Conservation (phyloP, 2,113 vertebrate species). For the Arothron firmamentum region DNA sequence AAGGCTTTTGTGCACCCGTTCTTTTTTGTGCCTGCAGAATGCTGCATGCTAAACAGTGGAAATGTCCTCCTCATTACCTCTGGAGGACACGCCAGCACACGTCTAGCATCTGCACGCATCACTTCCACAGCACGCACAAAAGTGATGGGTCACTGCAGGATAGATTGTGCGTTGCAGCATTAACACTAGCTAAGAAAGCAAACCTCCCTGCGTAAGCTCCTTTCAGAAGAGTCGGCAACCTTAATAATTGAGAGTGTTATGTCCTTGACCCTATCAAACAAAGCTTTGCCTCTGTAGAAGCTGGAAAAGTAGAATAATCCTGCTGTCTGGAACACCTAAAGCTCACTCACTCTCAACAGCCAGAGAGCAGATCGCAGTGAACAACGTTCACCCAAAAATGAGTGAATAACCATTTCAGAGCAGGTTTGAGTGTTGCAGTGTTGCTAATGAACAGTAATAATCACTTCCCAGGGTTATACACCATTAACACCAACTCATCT, state of each 20-base stretch:
- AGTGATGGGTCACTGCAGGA: constrained; percentile 30
- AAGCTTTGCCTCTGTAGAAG: constrained; percentile 28
- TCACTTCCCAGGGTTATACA: constrained; percentile 57
- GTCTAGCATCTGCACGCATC: constrained; percentile 26
- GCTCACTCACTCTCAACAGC: constrained; percentile 20
- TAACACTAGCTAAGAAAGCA: constrained; percentile 33
- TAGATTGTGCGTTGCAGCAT: constrained; percentile 28
- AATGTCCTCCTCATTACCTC: constrained; percentile 67
- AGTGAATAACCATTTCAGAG: constrained; percentile 52
- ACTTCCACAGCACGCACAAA: constrained; percentile 32
- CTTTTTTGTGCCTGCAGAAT: constrained; percentile 45
- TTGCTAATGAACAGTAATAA: constrained; percentile 65
- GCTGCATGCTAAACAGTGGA: constrained; percentile 56
- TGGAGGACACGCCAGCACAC: constrained; percentile 48
- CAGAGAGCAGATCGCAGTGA: constrained; percentile 38
- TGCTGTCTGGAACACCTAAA: constrained; percentile 13
- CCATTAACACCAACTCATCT: constrained; percentile 66
- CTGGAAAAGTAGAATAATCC: constrained; percentile 7
- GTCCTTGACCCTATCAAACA: constrained; percentile 52
- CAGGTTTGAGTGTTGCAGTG: constrained; percentile 46
- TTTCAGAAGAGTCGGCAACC: constrained; percentile 34
- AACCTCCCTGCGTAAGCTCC: constrained; percentile 14
- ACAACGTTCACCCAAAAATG: constrained; percentile 58
- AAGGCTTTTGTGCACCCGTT: constrained; percentile 53
- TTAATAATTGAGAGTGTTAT: constrained; percentile 20